Evolutionary conservation across 1,140 invertebrate genomes (phyloP).

Genomic region (Papilio glaucus): DNA sequence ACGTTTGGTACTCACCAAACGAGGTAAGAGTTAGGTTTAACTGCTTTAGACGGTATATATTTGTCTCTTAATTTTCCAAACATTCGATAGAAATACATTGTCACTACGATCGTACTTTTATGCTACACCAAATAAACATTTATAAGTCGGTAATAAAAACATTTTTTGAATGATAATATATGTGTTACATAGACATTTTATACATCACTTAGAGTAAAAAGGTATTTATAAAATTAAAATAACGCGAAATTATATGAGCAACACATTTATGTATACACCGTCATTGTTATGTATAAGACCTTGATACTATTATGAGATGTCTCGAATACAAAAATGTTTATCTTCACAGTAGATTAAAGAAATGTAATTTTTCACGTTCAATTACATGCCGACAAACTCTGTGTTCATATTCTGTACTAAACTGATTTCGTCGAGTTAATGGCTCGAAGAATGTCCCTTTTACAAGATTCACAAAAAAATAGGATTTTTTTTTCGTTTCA

Average conservation of each 20-base stretch:
- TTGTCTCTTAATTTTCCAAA: too few species aligned
- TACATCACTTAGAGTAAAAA: neutral
- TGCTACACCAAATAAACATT: too few species aligned
- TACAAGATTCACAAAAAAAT: neutral
- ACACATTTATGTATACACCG: conserved; percentile 1
- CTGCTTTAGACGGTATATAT: too few species aligned
- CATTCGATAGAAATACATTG: too few species aligned
- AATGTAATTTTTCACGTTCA: conserved; percentile 29
- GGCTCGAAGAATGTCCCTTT: conserved; percentile 12
- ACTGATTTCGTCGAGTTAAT: conserved; percentile 23
- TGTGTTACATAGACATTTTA: too few species aligned
- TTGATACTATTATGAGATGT: conserved; percentile 37
- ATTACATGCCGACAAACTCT: conserved; percentile 13
- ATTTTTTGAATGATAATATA: too few species aligned
- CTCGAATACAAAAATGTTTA: conserved; percentile 31
- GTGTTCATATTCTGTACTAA: conserved; percentile 21
- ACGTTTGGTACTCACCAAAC: too few species aligned
- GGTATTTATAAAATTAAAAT: neutral
- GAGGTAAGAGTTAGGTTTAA: too few species aligned
- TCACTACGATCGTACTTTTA: too few species aligned
- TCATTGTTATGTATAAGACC: conserved; percentile 28
- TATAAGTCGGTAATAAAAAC: too few species aligned
- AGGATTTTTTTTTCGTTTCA: neutral
- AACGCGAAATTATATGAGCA: conserved; percentile 30
- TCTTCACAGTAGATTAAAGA: conserved; percentile 30